phyloP scores from a whole-genome alignment of 2,888 invertebrate species.

The Platycnemis pennipes region DNA sequence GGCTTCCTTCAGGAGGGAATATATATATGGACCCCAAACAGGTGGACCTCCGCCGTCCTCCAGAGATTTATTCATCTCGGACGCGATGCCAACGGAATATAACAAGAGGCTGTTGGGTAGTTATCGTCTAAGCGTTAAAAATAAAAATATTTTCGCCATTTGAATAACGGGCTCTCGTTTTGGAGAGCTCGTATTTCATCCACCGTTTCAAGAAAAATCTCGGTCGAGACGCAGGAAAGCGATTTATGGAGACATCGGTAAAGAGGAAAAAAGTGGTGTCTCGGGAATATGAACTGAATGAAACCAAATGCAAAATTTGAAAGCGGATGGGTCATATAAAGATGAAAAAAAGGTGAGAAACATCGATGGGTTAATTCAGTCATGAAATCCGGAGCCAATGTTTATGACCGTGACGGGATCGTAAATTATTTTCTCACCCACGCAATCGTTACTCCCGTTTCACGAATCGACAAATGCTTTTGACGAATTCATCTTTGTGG shows the following conservation, averaged over 20 bases:
- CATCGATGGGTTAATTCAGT: too few relatives aligned
- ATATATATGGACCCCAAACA: constrained; percentile 1
- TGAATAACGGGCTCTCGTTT: constrained; percentile 3
- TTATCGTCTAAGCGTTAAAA: constrained; percentile 20
- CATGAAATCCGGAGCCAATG: too few relatives aligned
- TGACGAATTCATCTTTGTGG: too few relatives aligned
- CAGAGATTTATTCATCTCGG: neutral
- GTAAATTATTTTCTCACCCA: too few relatives aligned
- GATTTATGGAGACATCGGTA: neutral
- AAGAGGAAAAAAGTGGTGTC: neutral
- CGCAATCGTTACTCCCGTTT: too few relatives aligned
- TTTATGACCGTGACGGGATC: too few relatives aligned
- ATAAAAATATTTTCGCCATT: neutral
- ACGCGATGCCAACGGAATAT: constrained; percentile 13
- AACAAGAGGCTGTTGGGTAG: neutral
- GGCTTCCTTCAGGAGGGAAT: neutral
- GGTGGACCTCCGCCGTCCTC: constrained; percentile 11
- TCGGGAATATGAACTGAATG: neutral
- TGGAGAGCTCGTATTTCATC: constrained; percentile 9
- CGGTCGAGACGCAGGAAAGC: neutral
- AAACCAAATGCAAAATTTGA: neutral
- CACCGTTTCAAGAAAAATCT: neutral
- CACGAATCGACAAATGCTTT: too few relatives aligned
- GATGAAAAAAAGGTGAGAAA: too few relatives aligned
- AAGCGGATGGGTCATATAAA: too few relatives aligned